These are phyloP conservation scores for Hymenopus coronatus DNA, from an alignment of 2,888 invertebrate genomes.

Conservation along the genomic window DNA sequence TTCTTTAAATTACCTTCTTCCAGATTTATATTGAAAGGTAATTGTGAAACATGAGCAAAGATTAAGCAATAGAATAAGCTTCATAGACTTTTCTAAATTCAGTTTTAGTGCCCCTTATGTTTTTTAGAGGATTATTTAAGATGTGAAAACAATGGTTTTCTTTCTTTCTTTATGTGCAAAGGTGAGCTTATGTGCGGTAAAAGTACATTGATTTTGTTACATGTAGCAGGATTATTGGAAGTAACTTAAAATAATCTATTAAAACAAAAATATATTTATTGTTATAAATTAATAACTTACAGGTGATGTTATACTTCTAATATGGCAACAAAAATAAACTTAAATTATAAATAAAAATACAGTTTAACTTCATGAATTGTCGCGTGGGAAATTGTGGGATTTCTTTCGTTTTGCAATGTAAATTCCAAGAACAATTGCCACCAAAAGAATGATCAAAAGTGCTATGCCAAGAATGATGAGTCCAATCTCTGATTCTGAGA, in stretches of 20 bases:
- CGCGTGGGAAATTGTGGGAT: conserved; percentile 19
- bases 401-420: conserved; percentile 58
- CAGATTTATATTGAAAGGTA: too few species aligned
- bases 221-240: not conserved
- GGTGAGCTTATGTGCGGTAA: too few species aligned
- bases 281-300: not conserved
- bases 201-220: too few species aligned
- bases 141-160: too few species aligned
- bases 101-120: too few species aligned
- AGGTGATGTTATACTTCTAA: not conserved
- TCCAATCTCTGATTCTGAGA: conserved; percentile 54
- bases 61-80: too few species aligned
- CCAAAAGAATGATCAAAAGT: conserved; percentile 61
- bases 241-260: not conserved
- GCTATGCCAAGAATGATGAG: conserved; percentile 65
- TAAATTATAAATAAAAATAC: not conserved
- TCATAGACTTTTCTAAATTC: too few species aligned
- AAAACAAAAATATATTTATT: not conserved
- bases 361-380: not conserved
- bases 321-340: not conserved
- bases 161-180: too few species aligned
- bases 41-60: too few species aligned
- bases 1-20: too few species aligned
- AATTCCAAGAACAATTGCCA: conserved; percentile 56
- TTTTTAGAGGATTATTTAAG: too few species aligned